phyloP scores from a whole-genome alignment of 2,888 invertebrate genomes.

The Philereme vetulata region DNA sequence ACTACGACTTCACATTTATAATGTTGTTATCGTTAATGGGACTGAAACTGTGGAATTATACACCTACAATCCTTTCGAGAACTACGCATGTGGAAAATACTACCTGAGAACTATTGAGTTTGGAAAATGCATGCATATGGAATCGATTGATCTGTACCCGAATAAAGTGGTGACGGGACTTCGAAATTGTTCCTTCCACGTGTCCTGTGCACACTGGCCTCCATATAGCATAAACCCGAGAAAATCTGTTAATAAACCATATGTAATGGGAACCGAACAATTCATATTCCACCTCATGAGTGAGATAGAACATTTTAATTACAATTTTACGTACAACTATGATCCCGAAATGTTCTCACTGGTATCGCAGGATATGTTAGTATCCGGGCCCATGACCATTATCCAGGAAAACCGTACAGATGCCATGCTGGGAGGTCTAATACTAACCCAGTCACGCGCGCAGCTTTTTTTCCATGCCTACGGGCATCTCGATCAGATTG shows the following conservation, averaged over 20 bases:
- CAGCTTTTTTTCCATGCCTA: slow-evolving; percentile 47
- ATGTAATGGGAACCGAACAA: slow-evolving; percentile 45
- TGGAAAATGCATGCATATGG: slow-evolving; percentile 50
- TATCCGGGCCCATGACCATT: slow-evolving; percentile 44
- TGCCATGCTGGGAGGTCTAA: slow-evolving; percentile 44
- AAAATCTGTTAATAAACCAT: slow-evolving; percentile 8
- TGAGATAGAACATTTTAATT: slow-evolving; percentile 49
- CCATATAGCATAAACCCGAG: slow-evolving; percentile 51
- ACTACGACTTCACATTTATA: slow-evolving; percentile 44
- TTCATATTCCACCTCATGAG: slow-evolving; percentile 50
- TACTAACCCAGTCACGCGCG: slow-evolving; percentile 42
- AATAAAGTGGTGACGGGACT: slow-evolving; percentile 51
- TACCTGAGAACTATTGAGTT: slow-evolving; percentile 49
- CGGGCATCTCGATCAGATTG: slow-evolving; percentile 49
- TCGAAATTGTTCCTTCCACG: slow-evolving; percentile 55
- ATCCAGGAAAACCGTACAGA: slow-evolving; percentile 44
- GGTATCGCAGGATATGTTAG: slow-evolving; percentile 45
- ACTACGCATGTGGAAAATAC: slow-evolving; percentile 61
- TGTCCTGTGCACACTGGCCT: slow-evolving; percentile 53
- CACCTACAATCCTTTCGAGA: slow-evolving; percentile 62
- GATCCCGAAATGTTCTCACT: slow-evolving; percentile 44
- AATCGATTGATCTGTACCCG: slow-evolving; percentile 43
- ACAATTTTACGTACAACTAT: slow-evolving; percentile 47
- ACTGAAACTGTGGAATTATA: slow-evolving; percentile 48
- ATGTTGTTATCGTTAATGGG: slow-evolving; percentile 52